These are phyloP conservation scores for Altica lythri DNA, from an alignment of 2,888 invertebrate genomes.

Conservation along the genomic window DNA sequence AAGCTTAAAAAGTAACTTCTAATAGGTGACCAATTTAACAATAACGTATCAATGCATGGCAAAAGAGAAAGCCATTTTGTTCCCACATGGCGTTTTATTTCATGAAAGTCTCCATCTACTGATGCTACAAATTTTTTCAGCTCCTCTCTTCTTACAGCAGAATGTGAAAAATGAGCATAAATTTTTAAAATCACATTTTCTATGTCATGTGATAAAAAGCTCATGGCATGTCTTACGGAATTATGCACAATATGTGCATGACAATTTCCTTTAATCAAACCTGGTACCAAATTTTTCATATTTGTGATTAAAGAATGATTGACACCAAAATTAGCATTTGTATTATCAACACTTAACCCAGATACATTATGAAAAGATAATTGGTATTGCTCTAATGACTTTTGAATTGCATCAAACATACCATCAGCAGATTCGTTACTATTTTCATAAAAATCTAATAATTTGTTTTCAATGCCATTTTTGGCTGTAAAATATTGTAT, in stretches of 20 bases:
- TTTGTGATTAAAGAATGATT: slow-evolving; percentile 34
- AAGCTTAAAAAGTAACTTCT: not conserved
- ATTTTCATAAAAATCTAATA: slow-evolving; percentile 38
- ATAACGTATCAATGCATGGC: slow-evolving; percentile 6
- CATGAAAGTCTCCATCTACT: slow-evolving; percentile 33
- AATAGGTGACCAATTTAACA: slow-evolving; percentile 10
- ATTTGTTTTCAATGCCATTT: slow-evolving; percentile 33
- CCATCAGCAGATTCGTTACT: slow-evolving; percentile 20
- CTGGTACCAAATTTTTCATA: slow-evolving; percentile 30
- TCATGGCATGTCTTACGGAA: slow-evolving; percentile 33
- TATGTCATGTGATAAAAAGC: slow-evolving; percentile 27
- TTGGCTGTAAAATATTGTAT: slow-evolving; percentile 34
- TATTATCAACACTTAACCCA: slow-evolving; percentile 48
- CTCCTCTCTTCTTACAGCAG: slow-evolving; percentile 32
- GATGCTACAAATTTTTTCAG: slow-evolving; percentile 32
- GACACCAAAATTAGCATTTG: slow-evolving; percentile 46
- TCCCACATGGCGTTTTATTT: slow-evolving; percentile 25
- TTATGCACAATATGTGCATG: slow-evolving; percentile 40
- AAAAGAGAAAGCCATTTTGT: no score
- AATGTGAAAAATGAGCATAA: slow-evolving; percentile 31
- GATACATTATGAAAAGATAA: slow-evolving; percentile 40
- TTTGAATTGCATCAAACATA: slow-evolving; percentile 28
- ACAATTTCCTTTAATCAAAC: slow-evolving; percentile 37
- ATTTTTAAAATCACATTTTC: slow-evolving; percentile 39
- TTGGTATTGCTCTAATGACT: not conserved